phyloP scores from a whole-genome alignment of 2,888 invertebrate species.

The Macropis europaea region DNA sequence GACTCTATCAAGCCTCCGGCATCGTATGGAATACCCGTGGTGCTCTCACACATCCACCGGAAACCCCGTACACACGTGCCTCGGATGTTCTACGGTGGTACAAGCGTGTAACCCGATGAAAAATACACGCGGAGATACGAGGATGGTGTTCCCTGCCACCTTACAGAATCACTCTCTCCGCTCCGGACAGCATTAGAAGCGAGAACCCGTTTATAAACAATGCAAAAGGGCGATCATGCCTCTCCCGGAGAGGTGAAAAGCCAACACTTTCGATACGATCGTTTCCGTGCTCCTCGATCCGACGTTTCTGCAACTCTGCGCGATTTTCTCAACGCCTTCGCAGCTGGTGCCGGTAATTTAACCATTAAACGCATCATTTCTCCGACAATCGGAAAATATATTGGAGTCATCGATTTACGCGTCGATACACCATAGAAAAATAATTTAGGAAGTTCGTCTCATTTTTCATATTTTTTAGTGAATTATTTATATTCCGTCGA shows the following conservation, averaged over 20 bases:
- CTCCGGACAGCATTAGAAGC: slow-evolving; percentile 28
- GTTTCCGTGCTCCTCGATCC: too few relatives aligned
- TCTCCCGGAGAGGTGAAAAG: neutral
- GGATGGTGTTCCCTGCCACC: slow-evolving; percentile 31
- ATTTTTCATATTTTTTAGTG: too few relatives aligned
- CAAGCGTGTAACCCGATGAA: slow-evolving; percentile 25
- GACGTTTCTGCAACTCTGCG: too few relatives aligned
- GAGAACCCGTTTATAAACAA: slow-evolving; percentile 47
- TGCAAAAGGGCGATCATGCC: slow-evolving; percentile 13
- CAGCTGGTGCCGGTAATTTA: too few relatives aligned
- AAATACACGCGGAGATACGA: slow-evolving; percentile 40
- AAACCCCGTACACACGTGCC: slow-evolving; percentile 1
- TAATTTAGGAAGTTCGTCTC: too few relatives aligned
- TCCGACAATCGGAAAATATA: too few relatives aligned
- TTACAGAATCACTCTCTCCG: slow-evolving; percentile 30
- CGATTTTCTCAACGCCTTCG: too few relatives aligned
- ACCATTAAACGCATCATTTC: too few relatives aligned
- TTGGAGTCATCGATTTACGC: too few relatives aligned
- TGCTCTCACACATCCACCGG: slow-evolving; percentile 15
- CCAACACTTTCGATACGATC: too few relatives aligned
- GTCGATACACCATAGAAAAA: too few relatives aligned
- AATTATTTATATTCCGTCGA: too few relatives aligned
- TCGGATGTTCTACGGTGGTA: slow-evolving; percentile 29
- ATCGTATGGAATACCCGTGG: slow-evolving; percentile 51
- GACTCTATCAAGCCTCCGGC: slow-evolving; percentile 68